Percentiles rank a stretch among this genome's conserved stretches.
Conservation (phyloP, 2,797 vertebrate species). For the Cuniculus paca region DNA sequence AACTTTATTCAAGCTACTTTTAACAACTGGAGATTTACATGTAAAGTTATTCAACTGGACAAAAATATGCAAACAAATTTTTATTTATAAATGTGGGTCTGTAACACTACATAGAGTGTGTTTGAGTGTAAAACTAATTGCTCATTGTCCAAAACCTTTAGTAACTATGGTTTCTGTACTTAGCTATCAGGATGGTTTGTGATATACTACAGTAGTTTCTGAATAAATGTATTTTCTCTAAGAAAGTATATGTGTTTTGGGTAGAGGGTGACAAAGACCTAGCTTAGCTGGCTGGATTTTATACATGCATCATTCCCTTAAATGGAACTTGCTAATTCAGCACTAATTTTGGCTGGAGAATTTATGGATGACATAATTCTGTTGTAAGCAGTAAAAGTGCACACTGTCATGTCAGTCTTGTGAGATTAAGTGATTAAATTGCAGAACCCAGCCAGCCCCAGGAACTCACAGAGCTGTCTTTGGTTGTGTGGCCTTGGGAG, state of each 20-base stretch:
- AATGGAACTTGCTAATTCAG: conserved; percentile 1
- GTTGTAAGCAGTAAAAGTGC: background rate
- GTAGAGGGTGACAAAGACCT: background rate
- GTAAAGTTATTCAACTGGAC: conserved; percentile 1
- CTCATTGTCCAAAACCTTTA: background rate
- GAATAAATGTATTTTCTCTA: background rate
- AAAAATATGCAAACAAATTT: background rate
- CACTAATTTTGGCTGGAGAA: conserved; percentile 28
- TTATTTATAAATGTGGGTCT: background rate
- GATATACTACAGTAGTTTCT: background rate
- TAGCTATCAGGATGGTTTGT: background rate
- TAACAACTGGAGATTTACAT: background rate
- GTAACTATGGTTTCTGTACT: background rate
- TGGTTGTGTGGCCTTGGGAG: background rate
- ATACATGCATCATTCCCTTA: background rate
- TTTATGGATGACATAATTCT: background rate
- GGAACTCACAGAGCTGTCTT: too few species aligned
- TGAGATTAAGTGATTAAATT: conserved; percentile 42
- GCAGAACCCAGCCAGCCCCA: background rate
- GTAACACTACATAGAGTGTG: background rate
- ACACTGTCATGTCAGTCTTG: background rate
- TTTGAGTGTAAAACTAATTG: background rate
- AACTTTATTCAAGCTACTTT: conserved; percentile 13
- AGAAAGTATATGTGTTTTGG: background rate
- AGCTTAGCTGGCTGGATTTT: background rate